These are phyloP conservation scores for Oncorhynchus clarkii DNA, from an alignment of 2,113 vertebrate species.

Conservation along the genomic window DNA sequence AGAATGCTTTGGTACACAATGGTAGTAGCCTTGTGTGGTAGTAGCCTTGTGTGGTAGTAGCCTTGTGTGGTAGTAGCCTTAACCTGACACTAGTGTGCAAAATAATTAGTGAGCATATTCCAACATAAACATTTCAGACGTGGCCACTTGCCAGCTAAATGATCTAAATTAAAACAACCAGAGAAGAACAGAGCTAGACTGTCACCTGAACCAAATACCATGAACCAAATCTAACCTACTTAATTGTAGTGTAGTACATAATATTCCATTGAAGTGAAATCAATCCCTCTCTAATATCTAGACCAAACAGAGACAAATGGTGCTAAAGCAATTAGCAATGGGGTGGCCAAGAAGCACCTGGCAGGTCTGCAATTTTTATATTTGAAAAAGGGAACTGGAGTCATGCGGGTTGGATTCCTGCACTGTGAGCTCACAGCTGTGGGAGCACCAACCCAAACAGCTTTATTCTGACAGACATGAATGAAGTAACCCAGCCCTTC, in stretches of 20 bases:
- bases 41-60: too few relatives aligned
- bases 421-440: constrained; percentile 49
- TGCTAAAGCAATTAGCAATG: background rate
- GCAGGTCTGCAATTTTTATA: constrained; percentile 15
- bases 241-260: background rate
- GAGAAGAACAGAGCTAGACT: too few relatives aligned
- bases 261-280: background rate
- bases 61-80: too few relatives aligned
- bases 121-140: background rate
- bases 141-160: too few relatives aligned
- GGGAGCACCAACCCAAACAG: constrained; percentile 35
- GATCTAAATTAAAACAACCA: too few relatives aligned
- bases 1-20: too few relatives aligned
- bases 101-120: too few relatives aligned
- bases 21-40: too few relatives aligned
- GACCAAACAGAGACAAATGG: background rate
- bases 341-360: constrained; percentile 18
- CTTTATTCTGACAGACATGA: constrained; percentile 25
- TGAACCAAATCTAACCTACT: too few relatives aligned
- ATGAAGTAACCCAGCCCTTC: background rate
- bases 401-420: constrained; percentile 51
- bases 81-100: too few relatives aligned
- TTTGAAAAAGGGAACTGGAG: constrained; percentile 40
- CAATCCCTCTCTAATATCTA: background rate
- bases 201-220: too few relatives aligned